Conservation (phyloP, 30 jellyfish, hydroid and myxozoan genomes). For the Turritopsis rubra region DNA sequence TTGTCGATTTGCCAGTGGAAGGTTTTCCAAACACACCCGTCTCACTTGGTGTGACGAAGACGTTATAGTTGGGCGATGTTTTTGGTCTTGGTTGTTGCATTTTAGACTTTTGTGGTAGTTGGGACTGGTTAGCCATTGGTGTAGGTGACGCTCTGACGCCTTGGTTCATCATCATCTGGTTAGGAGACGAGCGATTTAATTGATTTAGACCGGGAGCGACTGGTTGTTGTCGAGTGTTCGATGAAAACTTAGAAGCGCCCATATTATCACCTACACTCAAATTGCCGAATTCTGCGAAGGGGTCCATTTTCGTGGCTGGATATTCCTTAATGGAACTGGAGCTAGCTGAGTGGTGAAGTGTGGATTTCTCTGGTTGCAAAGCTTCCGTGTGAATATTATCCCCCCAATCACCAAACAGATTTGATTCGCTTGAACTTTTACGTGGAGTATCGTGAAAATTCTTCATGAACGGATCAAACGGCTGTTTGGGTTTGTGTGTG, state of each 20-base stretch:
- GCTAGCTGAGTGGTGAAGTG: slow-evolving; percentile 29
- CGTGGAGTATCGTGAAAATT: slow-evolving; percentile 12
- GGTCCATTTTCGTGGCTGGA: slow-evolving; percentile 26
- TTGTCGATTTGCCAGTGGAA: background rate
- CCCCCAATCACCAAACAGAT: slow-evolving; percentile 14
- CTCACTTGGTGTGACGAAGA: slow-evolving; percentile 26
- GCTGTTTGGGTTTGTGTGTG: slow-evolving; percentile 6
- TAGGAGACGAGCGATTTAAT: slow-evolving; percentile 18
- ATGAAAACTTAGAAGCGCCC: slow-evolving; percentile 2
- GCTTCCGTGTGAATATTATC: slow-evolving; percentile 23
- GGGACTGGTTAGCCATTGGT: slow-evolving; percentile 18
- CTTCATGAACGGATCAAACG: slow-evolving; percentile 20
- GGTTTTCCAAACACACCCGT: slow-evolving; percentile 26
- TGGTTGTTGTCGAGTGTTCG: background rate
- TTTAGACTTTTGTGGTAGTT: background rate
- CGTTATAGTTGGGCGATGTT: slow-evolving; percentile 27
- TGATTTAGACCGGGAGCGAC: slow-evolving; percentile 12
- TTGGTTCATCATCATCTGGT: background rate
- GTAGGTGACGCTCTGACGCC: slow-evolving; percentile 7
- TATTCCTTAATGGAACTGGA: slow-evolving; percentile 21
- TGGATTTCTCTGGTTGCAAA: slow-evolving; percentile 26
- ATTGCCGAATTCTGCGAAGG: slow-evolving; percentile 74
- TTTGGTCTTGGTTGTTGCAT: slow-evolving; percentile 1
- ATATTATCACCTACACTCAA: slow-evolving; percentile 1
- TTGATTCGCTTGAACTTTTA: slow-evolving; percentile 37